These are phyloP conservation scores for Acanthiza pusilla DNA, from an alignment of 2,797 vertebrate species.

Conservation along the genomic window DNA sequence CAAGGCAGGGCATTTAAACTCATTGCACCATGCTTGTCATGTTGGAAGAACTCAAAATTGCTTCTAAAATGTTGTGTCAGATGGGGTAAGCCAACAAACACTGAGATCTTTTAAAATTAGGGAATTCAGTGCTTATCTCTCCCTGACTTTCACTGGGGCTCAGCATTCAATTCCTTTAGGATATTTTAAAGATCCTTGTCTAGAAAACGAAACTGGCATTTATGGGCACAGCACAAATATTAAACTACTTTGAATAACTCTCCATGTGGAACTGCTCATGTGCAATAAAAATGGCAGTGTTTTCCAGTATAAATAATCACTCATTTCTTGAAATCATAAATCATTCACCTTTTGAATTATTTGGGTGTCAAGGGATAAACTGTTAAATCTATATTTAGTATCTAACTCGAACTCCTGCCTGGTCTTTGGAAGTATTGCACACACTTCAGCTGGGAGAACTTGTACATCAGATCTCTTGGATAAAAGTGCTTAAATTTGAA, in stretches of 20 bases:
- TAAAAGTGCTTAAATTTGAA: background rate
- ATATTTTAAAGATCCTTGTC: background rate
- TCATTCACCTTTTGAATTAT: constrained; percentile 25
- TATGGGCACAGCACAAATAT: background rate
- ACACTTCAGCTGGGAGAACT: background rate
- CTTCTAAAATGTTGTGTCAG: background rate
- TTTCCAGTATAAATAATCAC: constrained; percentile 13
- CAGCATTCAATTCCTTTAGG: background rate
- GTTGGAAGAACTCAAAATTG: background rate
- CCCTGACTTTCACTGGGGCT: background rate
- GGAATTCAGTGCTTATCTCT: background rate
- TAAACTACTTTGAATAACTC: constrained; percentile 11
- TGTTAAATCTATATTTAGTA: constrained; percentile 37
- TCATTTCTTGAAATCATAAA: constrained; percentile 22
- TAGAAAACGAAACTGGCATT: constrained; percentile 15
- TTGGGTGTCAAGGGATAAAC: constrained; percentile 7
- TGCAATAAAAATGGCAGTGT: background rate
- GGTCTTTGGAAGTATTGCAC: background rate
- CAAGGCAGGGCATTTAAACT: background rate
- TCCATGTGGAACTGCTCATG: background rate
- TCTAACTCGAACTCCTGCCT: background rate
- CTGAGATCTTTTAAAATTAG: background rate
- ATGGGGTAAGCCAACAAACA: background rate
- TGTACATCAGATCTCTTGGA: background rate
- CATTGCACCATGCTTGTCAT: background rate